phyloP scores from a whole-genome alignment of 2,888 invertebrate species.

The Zootermopsis nevadensis region DNA sequence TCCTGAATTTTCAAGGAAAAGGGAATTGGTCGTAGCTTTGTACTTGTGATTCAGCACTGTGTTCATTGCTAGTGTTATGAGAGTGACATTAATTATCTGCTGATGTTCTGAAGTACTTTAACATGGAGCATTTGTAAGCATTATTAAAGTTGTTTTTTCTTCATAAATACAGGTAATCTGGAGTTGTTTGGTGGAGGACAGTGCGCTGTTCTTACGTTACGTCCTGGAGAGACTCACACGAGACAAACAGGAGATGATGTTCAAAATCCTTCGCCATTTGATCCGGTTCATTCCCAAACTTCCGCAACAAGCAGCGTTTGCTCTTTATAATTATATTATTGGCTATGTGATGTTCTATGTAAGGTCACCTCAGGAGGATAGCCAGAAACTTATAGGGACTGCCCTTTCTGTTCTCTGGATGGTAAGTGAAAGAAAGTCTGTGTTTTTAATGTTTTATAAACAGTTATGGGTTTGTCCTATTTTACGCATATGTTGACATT shows the following conservation, averaged over 20 bases:
- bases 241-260: constrained; percentile 94
- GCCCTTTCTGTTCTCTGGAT: constrained; percentile 97
- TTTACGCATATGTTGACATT: too few species aligned
- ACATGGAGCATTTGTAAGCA: too few species aligned
- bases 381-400: constrained; percentile 93
- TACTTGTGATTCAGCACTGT: too few species aligned
- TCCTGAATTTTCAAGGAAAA: too few species aligned
- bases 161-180: constrained; percentile 81
- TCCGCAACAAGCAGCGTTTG: constrained; percentile 97
- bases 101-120: too few species aligned
- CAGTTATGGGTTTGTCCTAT: too few species aligned
- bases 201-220: constrained; percentile 93
- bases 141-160: too few species aligned
- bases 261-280: constrained; percentile 90
- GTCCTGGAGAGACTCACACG: constrained; percentile 95
- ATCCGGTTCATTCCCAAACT: constrained; percentile 92
- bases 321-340: constrained; percentile 97
- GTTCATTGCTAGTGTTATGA: too few species aligned
- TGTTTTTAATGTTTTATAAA: too few species aligned
- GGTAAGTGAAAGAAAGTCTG: constrained; percentile 65
- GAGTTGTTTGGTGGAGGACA: constrained; percentile 98
- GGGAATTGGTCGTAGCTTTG: too few species aligned
- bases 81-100: too few species aligned
- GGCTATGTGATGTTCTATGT: constrained; percentile 99
- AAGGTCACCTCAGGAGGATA: constrained; percentile 93